These are phyloP conservation scores for Nephrotoma appendiculata DNA, from an alignment of 2,888 invertebrate genomes.

Conservation along the genomic window DNA sequence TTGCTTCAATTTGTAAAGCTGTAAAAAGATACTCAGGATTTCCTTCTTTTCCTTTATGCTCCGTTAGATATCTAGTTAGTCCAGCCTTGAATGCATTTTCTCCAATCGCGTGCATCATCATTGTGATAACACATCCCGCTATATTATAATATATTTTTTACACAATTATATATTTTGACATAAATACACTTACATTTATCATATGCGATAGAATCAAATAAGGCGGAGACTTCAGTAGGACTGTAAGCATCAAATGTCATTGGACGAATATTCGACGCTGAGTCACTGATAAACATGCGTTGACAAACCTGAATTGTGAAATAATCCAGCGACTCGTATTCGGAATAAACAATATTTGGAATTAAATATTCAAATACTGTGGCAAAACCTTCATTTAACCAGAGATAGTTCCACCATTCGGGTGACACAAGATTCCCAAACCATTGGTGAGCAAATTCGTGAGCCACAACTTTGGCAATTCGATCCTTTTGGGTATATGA, in stretches of 20 bases:
- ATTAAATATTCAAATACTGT: slow-evolving; percentile 50
- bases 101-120: background rate
- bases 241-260: slow-evolving; percentile 69
- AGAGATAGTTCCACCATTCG: slow-evolving; percentile 37
- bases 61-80: background rate
- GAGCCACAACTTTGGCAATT: slow-evolving; percentile 20
- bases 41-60: slow-evolving; percentile 28
- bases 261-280: slow-evolving; percentile 59
- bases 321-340: slow-evolving; percentile 61
- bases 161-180: background rate
- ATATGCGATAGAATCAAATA: slow-evolving; percentile 77
- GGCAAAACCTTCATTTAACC: slow-evolving; percentile 54
- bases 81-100: background rate
- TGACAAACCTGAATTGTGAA: slow-evolving; percentile 64
- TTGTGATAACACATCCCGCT: slow-evolving; percentile 19
- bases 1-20: slow-evolving; percentile 19
- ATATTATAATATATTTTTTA: background rate
- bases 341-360: slow-evolving; percentile 37
- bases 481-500: background rate
- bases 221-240: slow-evolving; percentile 67
- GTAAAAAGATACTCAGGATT: slow-evolving; percentile 28
- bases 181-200: slow-evolving; percentile 48
- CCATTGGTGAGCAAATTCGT: slow-evolving; percentile 37
- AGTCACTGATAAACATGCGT: slow-evolving; percentile 55
- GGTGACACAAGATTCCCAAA: slow-evolving; percentile 30